Evolutionary conservation across 2,797 vertebrate species (phyloP).

Genomic region (Rallus crepitans): DNA sequence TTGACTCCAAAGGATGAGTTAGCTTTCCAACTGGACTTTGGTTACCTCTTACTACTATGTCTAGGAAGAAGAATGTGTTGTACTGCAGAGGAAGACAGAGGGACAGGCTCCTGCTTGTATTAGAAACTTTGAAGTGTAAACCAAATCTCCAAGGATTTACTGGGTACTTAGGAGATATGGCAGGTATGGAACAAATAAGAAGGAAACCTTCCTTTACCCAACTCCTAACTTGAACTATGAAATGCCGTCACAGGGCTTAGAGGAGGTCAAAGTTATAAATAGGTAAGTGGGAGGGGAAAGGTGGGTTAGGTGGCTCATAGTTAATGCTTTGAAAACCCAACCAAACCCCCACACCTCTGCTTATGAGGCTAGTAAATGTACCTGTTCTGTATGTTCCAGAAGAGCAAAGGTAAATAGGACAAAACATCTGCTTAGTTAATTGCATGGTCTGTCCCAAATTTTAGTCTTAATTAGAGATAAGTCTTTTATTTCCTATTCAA

Average conservation of each 20-base stretch:
- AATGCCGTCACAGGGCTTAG: not conserved
- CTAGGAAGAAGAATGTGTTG: not conserved
- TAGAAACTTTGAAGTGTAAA: not conserved
- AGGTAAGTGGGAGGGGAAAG: not conserved
- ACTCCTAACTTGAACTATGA: not conserved
- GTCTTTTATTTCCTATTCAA: not conserved
- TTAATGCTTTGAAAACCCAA: not conserved
- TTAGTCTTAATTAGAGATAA: not conserved
- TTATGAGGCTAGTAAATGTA: not conserved
- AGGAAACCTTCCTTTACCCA: not conserved
- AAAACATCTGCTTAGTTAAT: not conserved
- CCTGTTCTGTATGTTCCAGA: not conserved
- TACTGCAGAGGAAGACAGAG: not conserved
- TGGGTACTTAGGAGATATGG: not conserved
- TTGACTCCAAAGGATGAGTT: not conserved
- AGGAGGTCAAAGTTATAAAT: constrained; percentile 32
- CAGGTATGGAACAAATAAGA: not conserved
- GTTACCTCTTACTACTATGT: not conserved
- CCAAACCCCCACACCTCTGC: not conserved
- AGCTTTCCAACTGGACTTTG: not conserved
- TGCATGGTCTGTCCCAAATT: not conserved
- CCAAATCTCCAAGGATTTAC: not conserved
- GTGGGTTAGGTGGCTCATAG: not conserved
- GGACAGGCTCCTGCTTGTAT: not conserved
- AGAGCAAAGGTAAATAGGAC: not conserved